A percentile compares a stretch with the other conserved stretches of the same genome.
Evolutionary conservation across 2,888 invertebrate genomes (phyloP).

Genomic region (Ptychoptera albimana): DNA sequence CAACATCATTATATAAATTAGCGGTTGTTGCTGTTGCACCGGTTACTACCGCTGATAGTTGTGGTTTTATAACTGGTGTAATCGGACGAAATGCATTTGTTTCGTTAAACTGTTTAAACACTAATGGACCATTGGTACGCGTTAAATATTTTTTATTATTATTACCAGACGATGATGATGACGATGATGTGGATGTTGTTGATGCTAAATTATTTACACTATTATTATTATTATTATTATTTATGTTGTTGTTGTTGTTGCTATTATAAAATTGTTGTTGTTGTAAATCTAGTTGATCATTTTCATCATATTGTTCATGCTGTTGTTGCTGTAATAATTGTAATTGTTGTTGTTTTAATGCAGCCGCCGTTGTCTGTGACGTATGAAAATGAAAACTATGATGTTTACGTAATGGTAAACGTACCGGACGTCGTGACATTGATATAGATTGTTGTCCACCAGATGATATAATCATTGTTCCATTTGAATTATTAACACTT

Average conservation of each 20-base stretch:
- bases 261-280: constrained; percentile 2
- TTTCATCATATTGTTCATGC: constrained; percentile 8
- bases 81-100: constrained; percentile 29
- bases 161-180: constrained; percentile 2
- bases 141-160: constrained; percentile 2
- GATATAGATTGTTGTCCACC: constrained; percentile 13
- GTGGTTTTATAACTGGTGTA: constrained; percentile 17
- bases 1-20: constrained; percentile 13
- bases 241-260: not conserved
- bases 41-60: constrained; percentile 6
- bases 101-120: constrained; percentile 23
- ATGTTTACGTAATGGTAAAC: constrained; percentile 28
- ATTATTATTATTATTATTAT: not conserved
- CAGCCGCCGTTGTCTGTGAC: constrained; percentile 5
- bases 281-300: constrained; percentile 10
- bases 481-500: not conserved
- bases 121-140: constrained; percentile 16
- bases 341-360: constrained; percentile 15
- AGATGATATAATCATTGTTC: constrained; percentile 9
- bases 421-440: constrained; percentile 19
- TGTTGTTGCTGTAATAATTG: not conserved
- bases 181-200: too few relatives aligned
- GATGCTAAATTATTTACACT: too few relatives aligned
- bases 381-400: constrained; percentile 30
- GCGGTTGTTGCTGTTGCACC: constrained; percentile 7